Evolutionary conservation across 2,797 vertebrate genomes (phyloP).

Genomic region (Netta rufina): DNA sequence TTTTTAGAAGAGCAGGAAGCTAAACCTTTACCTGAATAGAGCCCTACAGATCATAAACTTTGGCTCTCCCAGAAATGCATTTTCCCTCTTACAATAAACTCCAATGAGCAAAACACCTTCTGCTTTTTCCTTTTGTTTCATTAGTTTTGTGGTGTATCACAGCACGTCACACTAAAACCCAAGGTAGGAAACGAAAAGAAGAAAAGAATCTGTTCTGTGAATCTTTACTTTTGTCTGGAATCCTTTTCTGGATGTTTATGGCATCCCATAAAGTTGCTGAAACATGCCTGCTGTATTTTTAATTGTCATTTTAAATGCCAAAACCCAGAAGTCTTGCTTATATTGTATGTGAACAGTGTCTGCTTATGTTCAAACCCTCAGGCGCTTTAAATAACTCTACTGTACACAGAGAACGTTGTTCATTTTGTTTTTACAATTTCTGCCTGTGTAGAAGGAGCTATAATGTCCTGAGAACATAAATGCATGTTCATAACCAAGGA

Average conservation of each 20-base stretch:
- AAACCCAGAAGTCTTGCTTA: slow-evolving; percentile 71
- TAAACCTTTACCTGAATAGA: slow-evolving; percentile 6
- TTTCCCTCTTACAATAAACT: background rate
- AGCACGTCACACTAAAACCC: background rate
- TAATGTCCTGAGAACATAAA: slow-evolving; percentile 35
- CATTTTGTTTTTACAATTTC: slow-evolving; percentile 76
- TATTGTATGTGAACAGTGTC: slow-evolving; percentile 60
- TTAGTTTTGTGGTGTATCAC: background rate
- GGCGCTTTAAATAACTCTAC: slow-evolving; percentile 77
- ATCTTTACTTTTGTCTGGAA: slow-evolving; percentile 33
- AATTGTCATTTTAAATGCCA: slow-evolving; percentile 71
- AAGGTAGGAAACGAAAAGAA: background rate
- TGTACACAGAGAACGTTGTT: slow-evolving; percentile 77
- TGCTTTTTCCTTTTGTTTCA: background rate
- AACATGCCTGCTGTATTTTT: slow-evolving; percentile 65
- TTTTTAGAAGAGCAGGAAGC: background rate
- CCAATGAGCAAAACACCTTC: background rate
- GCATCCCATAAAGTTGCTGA: slow-evolving; percentile 53
- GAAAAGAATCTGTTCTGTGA: slow-evolving; percentile 12
- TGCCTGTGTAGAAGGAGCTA: slow-evolving; percentile 51
- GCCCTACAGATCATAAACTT: background rate
- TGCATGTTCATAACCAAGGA: slow-evolving; percentile 44
- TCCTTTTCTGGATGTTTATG: slow-evolving; percentile 56
- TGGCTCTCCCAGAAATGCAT: background rate
- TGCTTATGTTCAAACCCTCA: slow-evolving; percentile 79